phyloP scores from a whole-genome alignment of 1,140 invertebrate genomes.

The Trialeurodes vaporariorum region DNA sequence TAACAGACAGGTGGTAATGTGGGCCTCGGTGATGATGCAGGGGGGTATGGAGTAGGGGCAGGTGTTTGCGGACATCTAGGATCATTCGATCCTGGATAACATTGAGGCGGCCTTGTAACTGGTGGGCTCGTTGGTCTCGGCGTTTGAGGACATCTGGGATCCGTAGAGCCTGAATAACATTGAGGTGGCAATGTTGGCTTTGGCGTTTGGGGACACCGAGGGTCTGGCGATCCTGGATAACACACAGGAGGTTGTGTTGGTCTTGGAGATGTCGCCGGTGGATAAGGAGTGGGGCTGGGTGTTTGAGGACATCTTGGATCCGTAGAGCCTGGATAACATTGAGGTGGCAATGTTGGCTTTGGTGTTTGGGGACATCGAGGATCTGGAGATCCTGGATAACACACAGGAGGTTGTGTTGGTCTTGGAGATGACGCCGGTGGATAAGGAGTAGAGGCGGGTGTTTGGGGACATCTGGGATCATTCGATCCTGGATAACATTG shows the following conservation, averaged over 20 bases:
- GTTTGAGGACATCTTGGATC: conserved; percentile 34
- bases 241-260: conserved; percentile 22
- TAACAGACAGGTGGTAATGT: conserved; percentile 18
- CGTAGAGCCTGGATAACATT: conserved; percentile 37
- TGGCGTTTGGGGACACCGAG: conserved; percentile 24
- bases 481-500: conserved; percentile 25
- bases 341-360: conserved; percentile 20
- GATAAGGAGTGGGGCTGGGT: conserved; percentile 19
- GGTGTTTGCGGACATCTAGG: conserved; percentile 20
- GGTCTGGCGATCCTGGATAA: conserved; percentile 27
- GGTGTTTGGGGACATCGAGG: conserved; percentile 23
- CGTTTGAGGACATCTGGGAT: conserved; percentile 27
- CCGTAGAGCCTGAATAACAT: conserved; percentile 25
- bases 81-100: conserved; percentile 23
- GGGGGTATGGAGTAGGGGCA: conserved; percentile 17
- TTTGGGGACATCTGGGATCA: conserved; percentile 27
- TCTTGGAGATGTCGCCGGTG: conserved; percentile 22
- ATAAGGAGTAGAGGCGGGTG: conserved; percentile 18
- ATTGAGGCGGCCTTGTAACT: conserved; percentile 15
- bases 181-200: conserved; percentile 21
- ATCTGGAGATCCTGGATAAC: conserved; percentile 24
- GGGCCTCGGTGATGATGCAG: conserved; percentile 22
- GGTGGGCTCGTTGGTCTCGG: conserved; percentile 20
- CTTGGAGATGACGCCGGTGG: conserved; percentile 1
- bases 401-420: conserved; percentile 19